Percentiles rank a stretch among this genome's conserved stretches.
Evolutionary conservation across 2,888 invertebrate genomes (phyloP).

Genomic region (Acleris laterana): DNA sequence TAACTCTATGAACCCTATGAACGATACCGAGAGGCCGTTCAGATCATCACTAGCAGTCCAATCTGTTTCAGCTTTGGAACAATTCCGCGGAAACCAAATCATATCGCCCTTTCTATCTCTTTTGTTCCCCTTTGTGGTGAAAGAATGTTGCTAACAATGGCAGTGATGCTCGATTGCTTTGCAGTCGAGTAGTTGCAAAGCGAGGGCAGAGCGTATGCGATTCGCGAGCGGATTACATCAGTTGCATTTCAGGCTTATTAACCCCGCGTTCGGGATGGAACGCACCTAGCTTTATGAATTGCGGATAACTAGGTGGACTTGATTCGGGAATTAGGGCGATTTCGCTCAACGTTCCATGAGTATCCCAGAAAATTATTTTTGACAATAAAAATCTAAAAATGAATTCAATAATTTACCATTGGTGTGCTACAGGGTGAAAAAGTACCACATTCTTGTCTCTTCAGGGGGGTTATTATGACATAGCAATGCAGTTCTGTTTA

Average conservation of each 20-base stretch:
- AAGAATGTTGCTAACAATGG: neutral
- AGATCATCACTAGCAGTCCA: constrained; percentile 6
- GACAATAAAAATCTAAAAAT: no score
- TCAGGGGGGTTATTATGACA: no score
- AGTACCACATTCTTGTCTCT: no score
- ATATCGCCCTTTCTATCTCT: constrained; percentile 1
- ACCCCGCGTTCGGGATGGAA: constrained; percentile 4
- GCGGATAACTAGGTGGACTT: neutral
- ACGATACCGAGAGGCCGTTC: constrained; percentile 15
- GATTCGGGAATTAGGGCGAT: no score
- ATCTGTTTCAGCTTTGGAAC: constrained; percentile 11
- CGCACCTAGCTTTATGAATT: constrained; percentile 6
- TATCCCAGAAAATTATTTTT: no score
- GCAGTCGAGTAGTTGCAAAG: neutral
- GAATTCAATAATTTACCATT: no score
- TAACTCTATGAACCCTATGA: constrained; percentile 9
- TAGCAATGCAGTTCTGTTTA: no score
- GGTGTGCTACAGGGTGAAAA: no score
- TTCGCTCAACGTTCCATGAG: no score
- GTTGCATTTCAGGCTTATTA: constrained; percentile 20
- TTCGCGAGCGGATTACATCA: constrained; percentile 8
- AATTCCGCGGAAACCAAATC: neutral
- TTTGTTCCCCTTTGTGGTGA: neutral
- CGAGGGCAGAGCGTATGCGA: neutral
- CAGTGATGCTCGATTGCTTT: neutral